Evolutionary conservation across 2,888 invertebrate species (phyloP).

Genomic region (Beris chalybata): DNA sequence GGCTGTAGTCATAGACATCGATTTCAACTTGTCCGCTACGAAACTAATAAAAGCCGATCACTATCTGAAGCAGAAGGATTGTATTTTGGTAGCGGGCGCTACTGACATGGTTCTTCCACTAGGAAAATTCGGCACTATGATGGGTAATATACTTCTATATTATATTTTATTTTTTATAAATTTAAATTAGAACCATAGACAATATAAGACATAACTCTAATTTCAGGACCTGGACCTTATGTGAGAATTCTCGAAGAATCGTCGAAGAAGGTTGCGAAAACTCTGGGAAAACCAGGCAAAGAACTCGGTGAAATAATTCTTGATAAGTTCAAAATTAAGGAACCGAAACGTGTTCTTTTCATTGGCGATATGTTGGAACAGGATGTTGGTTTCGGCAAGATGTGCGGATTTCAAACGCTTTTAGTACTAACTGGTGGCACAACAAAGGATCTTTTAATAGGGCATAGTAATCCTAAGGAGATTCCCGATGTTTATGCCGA

Average conservation of each 20-base stretch:
- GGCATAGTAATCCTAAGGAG: constrained; percentile 41
- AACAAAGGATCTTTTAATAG: constrained; percentile 20
- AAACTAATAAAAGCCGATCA: constrained; percentile 56
- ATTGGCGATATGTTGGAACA: constrained; percentile 86
- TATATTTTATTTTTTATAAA: not conserved
- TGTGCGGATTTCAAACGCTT: constrained; percentile 71
- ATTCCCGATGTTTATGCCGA: constrained; percentile 52
- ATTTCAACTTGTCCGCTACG: constrained; percentile 55
- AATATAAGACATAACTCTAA: not conserved
- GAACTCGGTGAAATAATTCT: constrained; percentile 48
- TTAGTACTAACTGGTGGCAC: constrained; percentile 65
- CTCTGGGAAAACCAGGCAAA: constrained; percentile 58
- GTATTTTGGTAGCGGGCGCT: constrained; percentile 55
- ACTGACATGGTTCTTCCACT: constrained; percentile 54
- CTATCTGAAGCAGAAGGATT: constrained; percentile 56
- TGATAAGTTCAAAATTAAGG: constrained; percentile 53
- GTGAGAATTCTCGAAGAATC: constrained; percentile 51
- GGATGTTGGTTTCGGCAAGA: constrained; percentile 74
- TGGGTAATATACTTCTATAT: constrained; percentile 55
- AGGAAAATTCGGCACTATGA: constrained; percentile 42
- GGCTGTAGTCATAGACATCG: constrained; percentile 59
- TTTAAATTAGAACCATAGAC: not conserved
- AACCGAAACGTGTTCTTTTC: constrained; percentile 72
- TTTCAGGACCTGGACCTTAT: constrained; percentile 52
- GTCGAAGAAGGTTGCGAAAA: constrained; percentile 48